Evolutionary conservation across 2,113 vertebrate species (phyloP), one percentile per base, ranked within the genome.

Genomic region (Barbus barbus): DNA sequence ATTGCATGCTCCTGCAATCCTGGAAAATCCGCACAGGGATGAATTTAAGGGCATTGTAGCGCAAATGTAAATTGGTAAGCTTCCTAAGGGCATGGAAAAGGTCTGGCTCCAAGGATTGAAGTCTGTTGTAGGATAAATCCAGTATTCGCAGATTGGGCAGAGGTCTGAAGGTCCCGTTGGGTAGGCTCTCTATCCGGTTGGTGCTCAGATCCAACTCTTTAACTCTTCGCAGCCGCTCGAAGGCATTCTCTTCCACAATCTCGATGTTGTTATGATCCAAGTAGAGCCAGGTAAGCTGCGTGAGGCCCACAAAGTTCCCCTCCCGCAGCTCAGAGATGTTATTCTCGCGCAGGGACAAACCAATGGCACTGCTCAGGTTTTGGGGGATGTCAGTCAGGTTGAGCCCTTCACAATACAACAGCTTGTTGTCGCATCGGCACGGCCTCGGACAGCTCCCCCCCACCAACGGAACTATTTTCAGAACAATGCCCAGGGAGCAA

Each of bases 211-310:
- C 97, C 91, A 99, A 95, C 93, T 99, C 98, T 92, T 99, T 99
- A 92, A 99, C 95, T 91, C 98, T 93, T 92, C 98, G 95, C 90
- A 99, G 94, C 94, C 96, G 96, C 89, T 98, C 96, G 91, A 99
- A 99, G 86, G 97, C 95, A 85, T 96, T 95, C 91, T 96, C 97
- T 91, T 98, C 97, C 89, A 99, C 96, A 83, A 96, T 93, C 92
- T 97, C 96, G 90, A 99, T 97, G 95, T 95, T 96, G 94, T 99
- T 99, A 96, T 99, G 97, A 94, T 99, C 98, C 95, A 99, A 93
- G 94, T 98, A 99, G 91, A 99, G 98, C 98, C 98, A 99, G 95
- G 98, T 99, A 93, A 99, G 97, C 94, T 99, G 98, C 93, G 96
- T 96, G 94, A 99, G 96, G 94, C 97, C 96, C 73, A 94, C 93